phyloP scores from a whole-genome alignment of 2,888 invertebrate genomes.

The Drosophila sordidapex region DNA sequence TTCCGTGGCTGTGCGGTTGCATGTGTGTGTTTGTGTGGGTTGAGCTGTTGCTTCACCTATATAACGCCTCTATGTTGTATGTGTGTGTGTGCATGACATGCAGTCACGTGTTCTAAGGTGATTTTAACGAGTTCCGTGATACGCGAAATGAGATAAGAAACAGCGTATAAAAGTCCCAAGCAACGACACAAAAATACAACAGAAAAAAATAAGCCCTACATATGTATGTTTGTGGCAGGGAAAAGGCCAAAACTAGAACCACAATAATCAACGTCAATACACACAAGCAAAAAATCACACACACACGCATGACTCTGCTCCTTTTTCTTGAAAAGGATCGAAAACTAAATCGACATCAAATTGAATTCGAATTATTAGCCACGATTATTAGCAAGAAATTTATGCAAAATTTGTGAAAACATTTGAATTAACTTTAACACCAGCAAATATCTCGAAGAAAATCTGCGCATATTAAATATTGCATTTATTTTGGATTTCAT shows the following conservation, averaged over 20 bases:
- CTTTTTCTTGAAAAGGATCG: slow-evolving; percentile 19
- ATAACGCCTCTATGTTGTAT: slow-evolving; percentile 4
- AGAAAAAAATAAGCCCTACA: neutral
- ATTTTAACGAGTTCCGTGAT: slow-evolving; percentile 81
- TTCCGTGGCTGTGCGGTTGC: slow-evolving; percentile 17
- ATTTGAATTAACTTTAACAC: neutral
- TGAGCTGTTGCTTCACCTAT: slow-evolving; percentile 47
- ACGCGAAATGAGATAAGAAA: slow-evolving; percentile 76
- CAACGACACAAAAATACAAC: slow-evolving; percentile 30
- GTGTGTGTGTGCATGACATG: slow-evolving; percentile 55
- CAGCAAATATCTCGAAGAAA: neutral
- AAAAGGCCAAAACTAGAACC: slow-evolving; percentile 12
- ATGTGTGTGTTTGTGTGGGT: slow-evolving; percentile 29
- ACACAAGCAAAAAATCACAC: slow-evolving; percentile 10
- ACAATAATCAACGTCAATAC: slow-evolving; percentile 8
- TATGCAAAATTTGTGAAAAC: slow-evolving; percentile 24
- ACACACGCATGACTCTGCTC: slow-evolving; percentile 5
- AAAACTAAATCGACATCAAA: slow-evolving; percentile 50
- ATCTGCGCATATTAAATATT: slow-evolving; percentile 12
- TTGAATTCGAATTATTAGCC: slow-evolving; percentile 49
- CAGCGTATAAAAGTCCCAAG: slow-evolving; percentile 38
- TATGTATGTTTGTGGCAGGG: neutral
- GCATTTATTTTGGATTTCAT: slow-evolving; percentile 20
- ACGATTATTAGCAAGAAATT: slow-evolving; percentile 18
- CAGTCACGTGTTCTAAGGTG: slow-evolving; percentile 79